These are phyloP conservation scores for Tridacna crocea DNA, from an alignment of 2,888 invertebrate species.

Conservation along the genomic window DNA sequence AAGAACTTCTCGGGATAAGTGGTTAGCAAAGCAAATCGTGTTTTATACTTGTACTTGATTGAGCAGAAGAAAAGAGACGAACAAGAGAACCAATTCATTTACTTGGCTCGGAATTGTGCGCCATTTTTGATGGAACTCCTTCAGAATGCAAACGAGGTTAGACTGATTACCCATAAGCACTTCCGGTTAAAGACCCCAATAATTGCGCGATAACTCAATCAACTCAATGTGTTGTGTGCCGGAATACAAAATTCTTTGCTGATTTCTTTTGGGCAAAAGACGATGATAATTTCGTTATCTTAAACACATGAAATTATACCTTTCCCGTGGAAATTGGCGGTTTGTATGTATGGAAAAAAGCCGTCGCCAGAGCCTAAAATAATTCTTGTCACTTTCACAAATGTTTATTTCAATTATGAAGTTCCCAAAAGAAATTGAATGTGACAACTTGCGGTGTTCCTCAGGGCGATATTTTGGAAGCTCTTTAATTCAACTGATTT, in stretches of 20 bases:
- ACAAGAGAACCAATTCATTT: constrained; percentile 37
- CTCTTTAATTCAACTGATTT: constrained; percentile 25
- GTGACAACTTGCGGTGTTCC: constrained; percentile 14
- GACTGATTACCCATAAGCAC: constrained; percentile 29
- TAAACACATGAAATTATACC: constrained; percentile 60
- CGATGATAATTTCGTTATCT: constrained; percentile 45
- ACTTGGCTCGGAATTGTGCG: constrained; percentile 30
- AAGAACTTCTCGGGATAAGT: constrained; percentile 7
- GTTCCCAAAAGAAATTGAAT: constrained; percentile 33
- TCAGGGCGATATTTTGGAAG: background rate
- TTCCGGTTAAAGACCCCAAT: constrained; percentile 37
- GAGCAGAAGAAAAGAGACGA: constrained; percentile 27
- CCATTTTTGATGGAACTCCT: constrained; percentile 21
- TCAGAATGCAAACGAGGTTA: constrained; percentile 30
- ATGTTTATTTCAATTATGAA: constrained; percentile 54
- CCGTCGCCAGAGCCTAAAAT: constrained; percentile 54
- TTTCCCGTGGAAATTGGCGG: constrained; percentile 38
- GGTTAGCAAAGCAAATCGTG: constrained; percentile 24
- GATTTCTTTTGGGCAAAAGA: constrained; percentile 49
- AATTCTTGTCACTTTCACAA: constrained; percentile 57
- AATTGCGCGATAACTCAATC: constrained; percentile 44
- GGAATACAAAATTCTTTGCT: constrained; percentile 49
- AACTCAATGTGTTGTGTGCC: constrained; percentile 34
- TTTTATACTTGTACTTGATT: constrained; percentile 30
- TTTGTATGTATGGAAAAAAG: constrained; percentile 37